A percentile compares a stretch with the other conserved stretches of the same genome.
Evolutionary conservation across 1,140 invertebrate genomes (phyloP).

Genomic region (Procambarus clarkii): DNA sequence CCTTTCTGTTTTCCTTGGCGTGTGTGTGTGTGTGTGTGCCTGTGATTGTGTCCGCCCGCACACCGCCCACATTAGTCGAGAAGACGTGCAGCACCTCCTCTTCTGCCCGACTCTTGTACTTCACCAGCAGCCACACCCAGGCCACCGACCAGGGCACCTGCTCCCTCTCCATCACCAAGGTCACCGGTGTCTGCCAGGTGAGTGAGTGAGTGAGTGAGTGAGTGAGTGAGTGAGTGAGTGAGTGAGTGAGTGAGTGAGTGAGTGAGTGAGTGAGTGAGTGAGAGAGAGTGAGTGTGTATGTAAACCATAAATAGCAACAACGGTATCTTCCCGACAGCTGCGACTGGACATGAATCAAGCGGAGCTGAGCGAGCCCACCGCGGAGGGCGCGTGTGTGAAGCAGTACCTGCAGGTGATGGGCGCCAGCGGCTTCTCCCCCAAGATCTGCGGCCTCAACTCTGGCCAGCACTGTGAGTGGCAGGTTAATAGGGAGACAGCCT

Average conservation of each 20-base stretch:
- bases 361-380: conserved; percentile 1
- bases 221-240: background rate
- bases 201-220: conserved; percentile 22
- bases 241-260: background rate
- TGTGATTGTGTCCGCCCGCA: background rate
- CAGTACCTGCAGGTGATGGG: conserved; percentile 38
- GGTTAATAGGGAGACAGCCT: no score
- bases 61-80: background rate
- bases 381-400: background rate
- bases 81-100: background rate
- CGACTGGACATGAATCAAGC: background rate
- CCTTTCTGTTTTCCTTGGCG: background rate
- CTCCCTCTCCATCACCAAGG: background rate
- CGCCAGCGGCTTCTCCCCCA: background rate
- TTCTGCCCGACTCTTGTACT: background rate
- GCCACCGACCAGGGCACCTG: background rate
- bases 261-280: background rate
- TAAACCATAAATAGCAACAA: background rate
- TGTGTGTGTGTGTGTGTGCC: background rate
- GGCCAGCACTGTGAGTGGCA: conserved; percentile 32
- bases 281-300: background rate
- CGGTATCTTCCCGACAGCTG: background rate
- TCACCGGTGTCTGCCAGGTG: conserved; percentile 7
- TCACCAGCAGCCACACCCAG: background rate
- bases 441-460: conserved; percentile 25